Base-by-base conservation (phyloP, 2,797 vertebrate species). In the Sternotherus odoratus region DNA sequence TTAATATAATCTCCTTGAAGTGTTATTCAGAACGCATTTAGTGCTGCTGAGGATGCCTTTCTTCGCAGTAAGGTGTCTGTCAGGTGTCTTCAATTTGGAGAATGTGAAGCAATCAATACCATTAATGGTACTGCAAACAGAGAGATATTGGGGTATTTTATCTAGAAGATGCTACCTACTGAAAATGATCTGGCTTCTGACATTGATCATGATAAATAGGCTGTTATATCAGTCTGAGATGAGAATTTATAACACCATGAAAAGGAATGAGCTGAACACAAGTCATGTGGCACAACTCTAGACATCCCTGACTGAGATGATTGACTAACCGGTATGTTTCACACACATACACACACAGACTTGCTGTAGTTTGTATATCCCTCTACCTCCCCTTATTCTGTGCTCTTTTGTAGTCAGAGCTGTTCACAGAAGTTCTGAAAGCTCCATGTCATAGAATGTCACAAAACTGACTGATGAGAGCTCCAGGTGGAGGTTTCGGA, bases 181-280 rank as follows among this genome's bases (percentile, higher is more conserved):
- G 88, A 87, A 97, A 96, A 95, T 93, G 82, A 85, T 89, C 90
- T 79, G 94, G 95, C 90, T 93, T 82, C 89, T 96, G 97, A 96
- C 95, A 95, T 79, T 94, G 92, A 89, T 95, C 92, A 90, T 97
- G 96, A 96, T 95, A 95, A 97, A 96, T 96, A 92, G 87, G 85
- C 87, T 95, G 93, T 96, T 91, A 91, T 95, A 95, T 90, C 93
- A 95, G 83, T 85, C 94, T 72, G 75, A 94, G 89, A 96, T 96
- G 93, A 86, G 92, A 95, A 93, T 86, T 92, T 96, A 77, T 96
- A 95, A 94, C 23, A 90, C 82, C 96, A 80, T 90, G 81, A 91
- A 97, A 95, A 96, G 36, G 56, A 95, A 97, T 96, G 92, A 85
- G 87, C 81, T 95, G 93, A 94, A 89, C 77, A 91, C 23, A 79